Conservation (phyloP, 2,888 invertebrate species). For the Plebejus anna region DNA sequence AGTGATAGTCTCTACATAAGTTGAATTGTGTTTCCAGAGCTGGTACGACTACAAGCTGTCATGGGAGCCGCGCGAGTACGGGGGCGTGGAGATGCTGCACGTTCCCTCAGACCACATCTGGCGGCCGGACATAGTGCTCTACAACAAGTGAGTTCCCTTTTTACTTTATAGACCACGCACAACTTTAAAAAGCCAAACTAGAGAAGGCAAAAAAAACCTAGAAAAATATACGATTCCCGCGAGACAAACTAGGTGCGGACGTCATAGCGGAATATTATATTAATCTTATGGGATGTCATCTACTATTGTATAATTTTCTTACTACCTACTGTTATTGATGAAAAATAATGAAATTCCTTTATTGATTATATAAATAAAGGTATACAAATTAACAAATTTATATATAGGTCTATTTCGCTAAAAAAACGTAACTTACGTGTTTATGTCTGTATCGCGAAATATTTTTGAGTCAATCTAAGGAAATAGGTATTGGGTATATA, state of each 20-base stretch:
- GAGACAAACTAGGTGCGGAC: too few relatives aligned
- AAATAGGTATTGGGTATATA: neutral
- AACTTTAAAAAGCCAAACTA: too few relatives aligned
- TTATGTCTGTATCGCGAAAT: neutral
- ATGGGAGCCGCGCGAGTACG: conserved; percentile 97
- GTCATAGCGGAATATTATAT: too few relatives aligned
- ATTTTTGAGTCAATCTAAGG: conserved; percentile 7
- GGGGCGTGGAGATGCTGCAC: conserved; percentile 96
- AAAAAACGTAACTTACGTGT: neutral
- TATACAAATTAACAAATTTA: too few relatives aligned
- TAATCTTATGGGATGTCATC: too few relatives aligned
- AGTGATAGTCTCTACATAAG: neutral
- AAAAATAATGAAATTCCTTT: too few relatives aligned
- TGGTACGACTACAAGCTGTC: conserved; percentile 97
- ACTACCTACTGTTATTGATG: too few relatives aligned
- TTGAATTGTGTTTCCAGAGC: conserved; percentile 74
- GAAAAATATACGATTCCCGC: too few relatives aligned
- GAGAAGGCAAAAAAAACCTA: too few relatives aligned
- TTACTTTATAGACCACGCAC: neutral
- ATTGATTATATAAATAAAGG: too few relatives aligned
- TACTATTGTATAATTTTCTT: too few relatives aligned
- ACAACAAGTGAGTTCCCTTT: conserved; percentile 88
- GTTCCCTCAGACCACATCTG: conserved; percentile 98
- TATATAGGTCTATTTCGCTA: too few relatives aligned
- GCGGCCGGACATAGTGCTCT: conserved; percentile 96